Conservation (phyloP, 2,888 invertebrate genomes). For the Drosophila eohydei region DNA sequence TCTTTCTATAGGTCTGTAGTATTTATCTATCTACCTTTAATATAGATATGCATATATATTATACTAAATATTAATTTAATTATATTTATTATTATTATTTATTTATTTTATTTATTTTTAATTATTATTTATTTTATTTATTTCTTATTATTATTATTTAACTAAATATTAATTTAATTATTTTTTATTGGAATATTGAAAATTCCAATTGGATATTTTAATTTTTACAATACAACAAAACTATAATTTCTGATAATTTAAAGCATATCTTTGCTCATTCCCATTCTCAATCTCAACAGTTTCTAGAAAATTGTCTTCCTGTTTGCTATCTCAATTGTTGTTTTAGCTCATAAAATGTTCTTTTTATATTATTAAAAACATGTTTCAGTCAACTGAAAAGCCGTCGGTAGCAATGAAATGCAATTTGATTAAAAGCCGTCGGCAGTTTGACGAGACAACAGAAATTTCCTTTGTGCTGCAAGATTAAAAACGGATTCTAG, state of each 20-base stretch:
- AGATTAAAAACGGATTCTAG: slow-evolving; percentile 26
- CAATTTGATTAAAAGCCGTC: slow-evolving; percentile 50
- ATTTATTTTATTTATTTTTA: too few species aligned
- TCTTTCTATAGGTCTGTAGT: too few species aligned
- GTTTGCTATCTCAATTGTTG: background rate
- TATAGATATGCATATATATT: too few species aligned
- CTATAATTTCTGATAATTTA: background rate
- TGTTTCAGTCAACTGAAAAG: slow-evolving; percentile 1
- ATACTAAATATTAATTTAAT: too few species aligned
- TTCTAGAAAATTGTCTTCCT: background rate
- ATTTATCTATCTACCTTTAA: too few species aligned
- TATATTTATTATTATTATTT: too few species aligned
- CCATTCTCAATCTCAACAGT: background rate
- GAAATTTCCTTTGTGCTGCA: slow-evolving; percentile 32
- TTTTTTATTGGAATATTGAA: background rate
- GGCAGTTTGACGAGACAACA: slow-evolving; percentile 42
- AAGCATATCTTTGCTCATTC: background rate
- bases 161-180: background rate
- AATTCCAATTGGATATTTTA: background rate
- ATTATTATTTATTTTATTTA: too few species aligned
- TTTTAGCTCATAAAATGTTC: background rate
- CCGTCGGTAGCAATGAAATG: slow-evolving; percentile 13
- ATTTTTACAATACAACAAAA: background rate
- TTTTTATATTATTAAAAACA: background rate
- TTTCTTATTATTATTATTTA: too few species aligned